Base-by-base conservation (phyloP, 2,888 invertebrate species). In the Timema cristinae region DNA sequence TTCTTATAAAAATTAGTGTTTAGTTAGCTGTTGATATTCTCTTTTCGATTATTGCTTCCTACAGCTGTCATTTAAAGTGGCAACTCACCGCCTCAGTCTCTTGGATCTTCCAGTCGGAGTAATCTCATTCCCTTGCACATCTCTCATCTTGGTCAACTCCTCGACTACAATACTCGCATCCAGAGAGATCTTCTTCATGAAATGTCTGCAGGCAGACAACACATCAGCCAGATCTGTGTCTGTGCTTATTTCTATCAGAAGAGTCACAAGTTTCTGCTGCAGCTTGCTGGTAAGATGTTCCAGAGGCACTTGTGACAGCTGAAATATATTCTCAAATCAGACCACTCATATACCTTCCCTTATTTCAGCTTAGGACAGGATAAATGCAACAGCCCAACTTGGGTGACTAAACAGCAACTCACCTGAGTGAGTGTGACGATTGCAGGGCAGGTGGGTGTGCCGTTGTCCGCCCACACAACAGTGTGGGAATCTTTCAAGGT, bases 141-240 rank as follows among this genome's bases (percentile, higher is more conserved):
- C 59, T 10, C 67, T 32, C 68, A 68, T 52, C 13, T 68, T 68
- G 13, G 52, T 56, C 6, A 68, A 16, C 15, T 52, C 68, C 16
- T 54, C 11, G 11, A 68, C 68, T 16, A 68, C 47, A 32, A 90
- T 83, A 16, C 83, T 79, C 9, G 90, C 88, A 73, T 90, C 86
- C 11, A 94, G 81, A 73, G 85, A 84, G 16, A 93, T 87, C 76
- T 86, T 87, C 77, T 90, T 90, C 76, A 93, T 86, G 5, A 88
- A 82, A 77, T 87, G 89, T 11, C 86, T 86, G 0, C 88, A 89
- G 0, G 85, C 84, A 69, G 89, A 84, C 13, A 87, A 84, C 69
- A 90, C 85, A 50, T 85, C 84, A 8, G 89, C 85, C 78, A 88
- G 88, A 73, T 86, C 86, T 10, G 88, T 74, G 16, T 78, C 76